These are phyloP conservation scores for Enteromius paludinosus DNA, from an alignment of 2,797 vertebrate genomes.

Conservation along the genomic window DNA sequence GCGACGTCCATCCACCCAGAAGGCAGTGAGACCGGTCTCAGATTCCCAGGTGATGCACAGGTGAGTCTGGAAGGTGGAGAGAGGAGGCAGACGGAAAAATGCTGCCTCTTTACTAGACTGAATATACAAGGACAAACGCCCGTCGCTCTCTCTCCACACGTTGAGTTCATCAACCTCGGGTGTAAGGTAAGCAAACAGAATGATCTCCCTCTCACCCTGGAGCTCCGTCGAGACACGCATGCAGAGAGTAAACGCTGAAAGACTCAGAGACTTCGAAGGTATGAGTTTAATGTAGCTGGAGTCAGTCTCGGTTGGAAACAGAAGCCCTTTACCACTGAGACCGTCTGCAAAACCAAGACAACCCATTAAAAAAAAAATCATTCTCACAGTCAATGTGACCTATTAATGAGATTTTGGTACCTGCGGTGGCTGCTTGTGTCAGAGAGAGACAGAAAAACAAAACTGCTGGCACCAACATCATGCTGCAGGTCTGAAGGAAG, in stretches of 20 bases:
- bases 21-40: constrained; percentile 64
- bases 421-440: no score
- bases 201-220: constrained; percentile 73
- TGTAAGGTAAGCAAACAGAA: constrained; percentile 80
- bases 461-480: no score
- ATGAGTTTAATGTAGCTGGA: background rate
- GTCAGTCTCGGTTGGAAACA: no score
- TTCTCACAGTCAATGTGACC: no score
- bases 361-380: no score
- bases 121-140: constrained; percentile 71
- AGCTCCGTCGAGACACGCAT: constrained; percentile 69
- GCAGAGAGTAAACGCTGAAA: background rate
- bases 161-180: no score
- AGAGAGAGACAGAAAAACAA: no score
- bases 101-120: constrained; percentile 63
- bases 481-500: no score
- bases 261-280: background rate
- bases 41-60: constrained; percentile 82
- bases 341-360: no score
- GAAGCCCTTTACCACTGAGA: constrained; percentile 65
- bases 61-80: constrained; percentile 76
- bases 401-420: no score
- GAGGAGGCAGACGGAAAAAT: constrained; percentile 71
- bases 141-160: no score
- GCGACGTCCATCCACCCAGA: background rate